Percentiles rank a stretch among this genome's conserved stretches.
phyloP scores from a whole-genome alignment of 2,113 vertebrate genomes.

The Arothron firmamentum region DNA sequence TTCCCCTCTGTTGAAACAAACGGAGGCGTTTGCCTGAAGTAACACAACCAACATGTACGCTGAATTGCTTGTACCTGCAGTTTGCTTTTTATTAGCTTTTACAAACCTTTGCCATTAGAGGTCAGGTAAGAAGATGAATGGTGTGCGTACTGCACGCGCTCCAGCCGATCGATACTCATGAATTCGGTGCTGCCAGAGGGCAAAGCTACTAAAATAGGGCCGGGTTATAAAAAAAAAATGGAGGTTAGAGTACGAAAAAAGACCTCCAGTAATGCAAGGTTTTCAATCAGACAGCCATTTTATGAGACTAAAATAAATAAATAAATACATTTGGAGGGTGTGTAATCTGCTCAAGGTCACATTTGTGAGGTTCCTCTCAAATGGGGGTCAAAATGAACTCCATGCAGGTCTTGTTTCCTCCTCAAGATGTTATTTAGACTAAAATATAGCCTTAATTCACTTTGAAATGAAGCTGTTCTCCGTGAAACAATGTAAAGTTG shows the following conservation, averaged over 20 bases:
- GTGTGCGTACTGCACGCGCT: conserved; percentile 10
- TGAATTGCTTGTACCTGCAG: conserved; percentile 48
- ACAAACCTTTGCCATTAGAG: conserved; percentile 56
- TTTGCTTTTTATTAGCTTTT: conserved; percentile 60
- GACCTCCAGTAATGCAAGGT: background rate
- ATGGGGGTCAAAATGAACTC: no score
- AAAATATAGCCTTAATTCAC: no score
- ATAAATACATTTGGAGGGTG: no score
- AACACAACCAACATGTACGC: conserved; percentile 27
- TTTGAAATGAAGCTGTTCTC: no score
- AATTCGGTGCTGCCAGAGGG: conserved; percentile 30
- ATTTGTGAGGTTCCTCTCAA: no score
- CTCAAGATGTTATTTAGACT: no score
- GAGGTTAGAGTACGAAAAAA: background rate
- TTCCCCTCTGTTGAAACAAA: conserved; percentile 1
- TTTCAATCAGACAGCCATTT: no score
- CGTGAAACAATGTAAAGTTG: no score
- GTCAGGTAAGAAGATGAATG: conserved; percentile 53
- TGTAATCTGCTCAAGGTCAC: no score
- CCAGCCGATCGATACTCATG: conserved; percentile 56
- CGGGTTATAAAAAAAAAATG: background rate
- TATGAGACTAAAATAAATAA: no score
- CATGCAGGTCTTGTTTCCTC: no score
- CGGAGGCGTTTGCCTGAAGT: conserved; percentile 19
- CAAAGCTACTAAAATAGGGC: conserved; percentile 31